phyloP scores from a whole-genome alignment of 35 echinoderm and acorn worm genomes.

The Ophioderma brevispina region DNA sequence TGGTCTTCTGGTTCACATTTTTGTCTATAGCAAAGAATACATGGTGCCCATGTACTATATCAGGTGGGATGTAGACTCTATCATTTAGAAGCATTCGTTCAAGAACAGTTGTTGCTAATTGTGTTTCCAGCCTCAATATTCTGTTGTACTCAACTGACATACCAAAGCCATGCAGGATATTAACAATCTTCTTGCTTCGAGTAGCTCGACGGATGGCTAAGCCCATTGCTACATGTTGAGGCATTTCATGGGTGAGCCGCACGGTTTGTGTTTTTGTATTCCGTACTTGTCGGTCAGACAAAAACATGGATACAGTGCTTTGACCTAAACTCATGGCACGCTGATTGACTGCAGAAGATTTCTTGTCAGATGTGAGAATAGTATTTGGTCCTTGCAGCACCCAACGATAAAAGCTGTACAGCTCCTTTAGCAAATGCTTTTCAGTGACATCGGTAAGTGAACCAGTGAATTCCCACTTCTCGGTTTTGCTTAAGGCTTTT shows the following conservation, averaged over 20 bases:
- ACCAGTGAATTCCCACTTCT: neutral
- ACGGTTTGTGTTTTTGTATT: neutral
- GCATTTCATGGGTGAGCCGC: neutral
- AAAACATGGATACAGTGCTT: slow-evolving; percentile 6
- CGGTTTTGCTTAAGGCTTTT: neutral
- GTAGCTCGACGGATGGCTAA: slow-evolving; percentile 13
- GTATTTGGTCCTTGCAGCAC: slow-evolving; percentile 15
- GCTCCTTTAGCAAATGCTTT: slow-evolving; percentile 16
- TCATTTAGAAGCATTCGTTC: neutral
- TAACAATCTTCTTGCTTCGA: slow-evolving; percentile 15
- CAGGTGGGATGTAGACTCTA: neutral
- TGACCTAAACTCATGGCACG: too few relatives aligned
- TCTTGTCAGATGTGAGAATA: neutral
- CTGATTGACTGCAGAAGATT: slow-evolving; percentile 2
- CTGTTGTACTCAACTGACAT: slow-evolving; percentile 27
- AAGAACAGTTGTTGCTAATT: slow-evolving; percentile 37
- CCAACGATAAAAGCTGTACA: slow-evolving; percentile 22
- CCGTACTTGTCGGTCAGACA: slow-evolving; percentile 3
- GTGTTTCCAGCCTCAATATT: slow-evolving; percentile 41
- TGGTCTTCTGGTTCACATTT: neutral
- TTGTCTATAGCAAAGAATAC: neutral
- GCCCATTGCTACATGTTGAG: slow-evolving; percentile 10
- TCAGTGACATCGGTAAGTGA: neutral
- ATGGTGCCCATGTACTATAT: neutral
- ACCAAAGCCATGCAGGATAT: slow-evolving; percentile 10